These are phyloP conservation scores for Scaptomyza parva DNA, from an alignment of 2,888 invertebrate species.

Conservation along the genomic window DNA sequence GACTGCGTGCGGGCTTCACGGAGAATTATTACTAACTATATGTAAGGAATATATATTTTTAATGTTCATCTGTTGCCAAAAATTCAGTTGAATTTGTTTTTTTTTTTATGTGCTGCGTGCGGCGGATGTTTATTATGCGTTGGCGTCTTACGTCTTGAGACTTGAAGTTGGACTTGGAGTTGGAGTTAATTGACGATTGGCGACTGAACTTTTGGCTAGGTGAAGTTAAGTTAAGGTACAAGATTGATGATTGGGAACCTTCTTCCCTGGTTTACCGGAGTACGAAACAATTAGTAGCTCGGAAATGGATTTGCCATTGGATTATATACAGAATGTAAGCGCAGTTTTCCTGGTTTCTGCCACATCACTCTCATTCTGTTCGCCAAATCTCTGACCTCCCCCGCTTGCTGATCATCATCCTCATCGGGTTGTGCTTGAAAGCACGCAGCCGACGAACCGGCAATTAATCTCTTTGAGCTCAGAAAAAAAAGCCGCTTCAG, in stretches of 20 bases:
- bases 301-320: conserved; percentile 37
- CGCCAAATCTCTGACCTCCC: conserved; percentile 32
- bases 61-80: conserved; percentile 9
- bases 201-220: conserved; percentile 29
- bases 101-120: conserved; percentile 23
- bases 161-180: too few relatives aligned
- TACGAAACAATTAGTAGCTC: conserved; percentile 68
- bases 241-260: conserved; percentile 53
- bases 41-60: conserved; percentile 11
- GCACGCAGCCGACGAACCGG: conserved; percentile 43
- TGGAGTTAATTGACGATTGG: conserved; percentile 25
- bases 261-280: conserved; percentile 17
- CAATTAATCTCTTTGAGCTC: conserved; percentile 75
- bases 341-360: conserved; percentile 58
- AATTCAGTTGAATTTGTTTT: conserved; percentile 42
- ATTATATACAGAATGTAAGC: conserved; percentile 37
- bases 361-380: conserved; percentile 29
- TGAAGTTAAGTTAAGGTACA: conserved; percentile 20
- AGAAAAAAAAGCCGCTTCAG: conserved; percentile 65
- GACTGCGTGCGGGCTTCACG: conserved; percentile 13
- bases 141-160: conserved; percentile 10
- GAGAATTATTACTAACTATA: not conserved
- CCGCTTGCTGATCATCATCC: conserved; percentile 33
- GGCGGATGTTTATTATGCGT: conserved; percentile 9
- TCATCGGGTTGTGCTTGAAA: conserved; percentile 13